A percentile compares a stretch with the other conserved stretches of the same genome.
Evolutionary conservation across 2,113 vertebrate genomes (phyloP).

Genomic region (Spheniscus mendiculus): DNA sequence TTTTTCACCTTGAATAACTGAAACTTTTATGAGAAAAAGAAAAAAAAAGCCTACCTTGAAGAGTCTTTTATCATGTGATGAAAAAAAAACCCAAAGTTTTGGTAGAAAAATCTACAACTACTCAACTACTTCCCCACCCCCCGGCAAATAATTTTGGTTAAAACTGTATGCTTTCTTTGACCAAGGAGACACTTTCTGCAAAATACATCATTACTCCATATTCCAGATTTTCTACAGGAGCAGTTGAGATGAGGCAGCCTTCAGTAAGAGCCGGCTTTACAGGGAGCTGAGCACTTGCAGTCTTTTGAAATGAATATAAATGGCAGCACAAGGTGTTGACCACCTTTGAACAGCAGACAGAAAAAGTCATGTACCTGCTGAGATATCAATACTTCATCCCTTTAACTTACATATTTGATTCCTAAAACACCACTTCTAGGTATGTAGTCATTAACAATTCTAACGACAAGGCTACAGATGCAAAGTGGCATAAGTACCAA

Average conservation of each 20-base stretch:
- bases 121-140: not conserved
- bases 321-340: not conserved
- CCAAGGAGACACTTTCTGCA: not conserved
- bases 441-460: not conserved
- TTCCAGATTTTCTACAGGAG: not conserved
- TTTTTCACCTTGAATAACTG: not conserved
- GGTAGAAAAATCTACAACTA: not conserved
- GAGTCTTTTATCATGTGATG: not conserved
- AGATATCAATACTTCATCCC: not conserved
- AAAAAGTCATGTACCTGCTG: not conserved
- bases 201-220: not conserved
- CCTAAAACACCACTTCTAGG: not conserved
- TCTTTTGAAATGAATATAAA: not conserved
- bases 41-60: not conserved
- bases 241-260: not conserved
- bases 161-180: not conserved
- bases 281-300: not conserved
- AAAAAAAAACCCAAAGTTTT: not conserved
- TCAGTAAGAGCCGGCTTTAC: not conserved
- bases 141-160: not conserved
- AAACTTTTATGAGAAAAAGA: not conserved
- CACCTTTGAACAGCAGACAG: not conserved
- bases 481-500: not conserved
- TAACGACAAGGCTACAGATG: not conserved
- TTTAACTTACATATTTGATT: not conserved